phyloP scores from a whole-genome alignment of 2,113 vertebrate genomes.

The human (Homo sapiens) region GRCh38 chr11:70528501-70529000 shows the following conservation, averaged over 20 bases:
- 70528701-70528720: no score
- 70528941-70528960: neutral
- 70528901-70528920: neutral
- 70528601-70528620: neutral
- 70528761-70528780: neutral
- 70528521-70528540: neutral
- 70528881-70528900: neutral
- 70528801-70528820: neutral
- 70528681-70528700: neutral
- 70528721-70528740: neutral
- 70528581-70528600: neutral
- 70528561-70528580: rapidly evolving
- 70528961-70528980: neutral
- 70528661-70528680: no score
- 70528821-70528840: neutral
- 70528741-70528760: neutral
- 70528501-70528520: neutral
- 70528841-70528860: neutral
- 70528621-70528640: neutral
- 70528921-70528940: neutral
- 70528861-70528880: neutral
- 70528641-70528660: neutral
- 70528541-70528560: neutral
- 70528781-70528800: neutral
- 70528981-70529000: neutral